A percentile compares a stretch with the other conserved stretches of the same genome.
phyloP scores from a whole-genome alignment of 2,888 invertebrate species.

The Meloe dianella region DNA sequence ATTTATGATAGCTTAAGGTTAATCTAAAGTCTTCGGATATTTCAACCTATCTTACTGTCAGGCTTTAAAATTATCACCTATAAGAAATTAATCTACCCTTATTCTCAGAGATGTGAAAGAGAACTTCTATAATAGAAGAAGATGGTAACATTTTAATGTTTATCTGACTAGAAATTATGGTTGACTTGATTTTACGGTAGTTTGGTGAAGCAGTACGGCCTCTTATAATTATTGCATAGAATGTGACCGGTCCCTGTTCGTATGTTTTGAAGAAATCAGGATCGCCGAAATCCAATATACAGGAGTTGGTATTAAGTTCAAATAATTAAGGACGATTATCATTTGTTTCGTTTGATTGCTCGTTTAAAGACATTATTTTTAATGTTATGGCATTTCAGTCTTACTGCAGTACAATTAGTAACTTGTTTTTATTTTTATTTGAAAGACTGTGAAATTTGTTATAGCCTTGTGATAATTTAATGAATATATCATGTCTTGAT shows the following conservation, averaged over 20 bases:
- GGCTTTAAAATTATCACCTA: neutral
- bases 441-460: no score
- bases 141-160: constrained; percentile 31
- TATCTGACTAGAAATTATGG: constrained; percentile 36
- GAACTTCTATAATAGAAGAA: constrained; percentile 2
- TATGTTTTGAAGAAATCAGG: constrained; percentile 32
- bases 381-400: neutral
- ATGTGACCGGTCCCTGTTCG: constrained; percentile 33
- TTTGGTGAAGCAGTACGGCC: constrained; percentile 33
- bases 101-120: neutral
- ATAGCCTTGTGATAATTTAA: no score
- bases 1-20: neutral
- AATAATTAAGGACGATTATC: constrained; percentile 28
- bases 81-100: neutral
- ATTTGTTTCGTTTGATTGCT: constrained; percentile 19
- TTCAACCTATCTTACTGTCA: neutral
- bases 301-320: constrained; percentile 23
- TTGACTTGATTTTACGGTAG: constrained; percentile 39
- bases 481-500: no score
- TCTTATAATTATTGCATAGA: constrained; percentile 43
- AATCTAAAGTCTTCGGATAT: neutral
- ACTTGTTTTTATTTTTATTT: no score
- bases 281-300: constrained; percentile 30
- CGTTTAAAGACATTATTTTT: neutral
- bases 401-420: no score